Percentiles rank a stretch among this genome's conserved stretches.
phyloP scores from a whole-genome alignment of 2,888 invertebrate species.

The Drosophila peninsularis region DNA sequence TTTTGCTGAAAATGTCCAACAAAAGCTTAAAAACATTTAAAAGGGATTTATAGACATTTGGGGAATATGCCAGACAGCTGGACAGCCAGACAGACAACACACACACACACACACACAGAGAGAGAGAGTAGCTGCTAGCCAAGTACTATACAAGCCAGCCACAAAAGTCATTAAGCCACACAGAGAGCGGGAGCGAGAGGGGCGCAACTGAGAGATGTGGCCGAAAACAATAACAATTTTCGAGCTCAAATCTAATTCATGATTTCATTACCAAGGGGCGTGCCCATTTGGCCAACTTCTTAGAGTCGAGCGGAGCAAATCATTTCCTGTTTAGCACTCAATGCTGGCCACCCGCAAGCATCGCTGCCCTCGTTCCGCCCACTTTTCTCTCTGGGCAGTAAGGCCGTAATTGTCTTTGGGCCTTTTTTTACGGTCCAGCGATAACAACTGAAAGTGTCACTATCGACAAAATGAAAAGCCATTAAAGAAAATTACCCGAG shows the following conservation, averaged over 20 bases:
- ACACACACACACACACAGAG: neutral
- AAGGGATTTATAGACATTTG: slow-evolving; percentile 80
- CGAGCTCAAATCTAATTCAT: slow-evolving; percentile 79
- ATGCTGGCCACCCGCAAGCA: slow-evolving; percentile 27
- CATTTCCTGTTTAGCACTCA: slow-evolving; percentile 79
- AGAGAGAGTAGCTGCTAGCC: slow-evolving; percentile 12
- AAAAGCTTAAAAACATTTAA: slow-evolving; percentile 80
- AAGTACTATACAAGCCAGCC: slow-evolving; percentile 42
- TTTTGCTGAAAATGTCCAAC: slow-evolving; percentile 76
- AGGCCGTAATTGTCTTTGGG: slow-evolving; percentile 66
- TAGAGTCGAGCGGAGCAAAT: slow-evolving; percentile 60
- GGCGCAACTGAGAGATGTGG: slow-evolving; percentile 18
- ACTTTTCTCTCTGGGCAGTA: slow-evolving; percentile 9
- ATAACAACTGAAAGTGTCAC: slow-evolving; percentile 78
- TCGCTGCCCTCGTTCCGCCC: neutral
- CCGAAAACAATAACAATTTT: slow-evolving; percentile 77
- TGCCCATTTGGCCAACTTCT: slow-evolving; percentile 27
- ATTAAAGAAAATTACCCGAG: slow-evolving; percentile 77
- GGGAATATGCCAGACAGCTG: slow-evolving; percentile 71
- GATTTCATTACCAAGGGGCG: slow-evolving; percentile 72
- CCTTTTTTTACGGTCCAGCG: slow-evolving; percentile 73
- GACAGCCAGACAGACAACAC: slow-evolving; percentile 35
- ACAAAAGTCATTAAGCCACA: slow-evolving; percentile 74
- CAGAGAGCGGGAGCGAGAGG: slow-evolving; percentile 9
- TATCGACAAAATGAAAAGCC: slow-evolving; percentile 79